These are phyloP conservation scores for Somateria mollissima DNA, from an alignment of 2,797 vertebrate genomes.

Conservation along the genomic window DNA sequence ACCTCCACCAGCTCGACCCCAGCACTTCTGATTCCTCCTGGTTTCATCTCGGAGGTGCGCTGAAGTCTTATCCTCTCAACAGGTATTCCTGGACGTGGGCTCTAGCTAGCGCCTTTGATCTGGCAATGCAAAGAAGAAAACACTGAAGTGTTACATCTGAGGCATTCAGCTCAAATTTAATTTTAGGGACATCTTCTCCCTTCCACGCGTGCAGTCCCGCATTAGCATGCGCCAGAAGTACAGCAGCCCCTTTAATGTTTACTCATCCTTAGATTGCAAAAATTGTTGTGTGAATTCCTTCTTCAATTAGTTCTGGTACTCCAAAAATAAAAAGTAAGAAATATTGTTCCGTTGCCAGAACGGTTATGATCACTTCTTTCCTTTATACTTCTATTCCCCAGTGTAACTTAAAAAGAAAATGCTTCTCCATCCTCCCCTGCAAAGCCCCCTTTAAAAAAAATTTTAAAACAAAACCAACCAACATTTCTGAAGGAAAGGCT, in stretches of 20 bases:
- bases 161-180: not conserved
- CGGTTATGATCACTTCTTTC: slow-evolving; percentile 48
- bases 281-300: slow-evolving; percentile 47
- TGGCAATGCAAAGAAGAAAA: not conserved
- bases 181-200: not conserved
- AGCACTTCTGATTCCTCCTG: fast-evolving
- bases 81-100: not conserved
- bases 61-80: not conserved
- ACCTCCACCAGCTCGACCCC: fast-evolving
- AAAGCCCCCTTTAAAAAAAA: slow-evolving; percentile 18
- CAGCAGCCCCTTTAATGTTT: slow-evolving; percentile 54
- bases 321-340: not conserved
- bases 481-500: not conserved
- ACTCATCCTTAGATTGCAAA: slow-evolving; percentile 56
- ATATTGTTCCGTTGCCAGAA: slow-evolving; percentile 18
- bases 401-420: slow-evolving; percentile 27
- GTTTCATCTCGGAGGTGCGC: fast-evolving
- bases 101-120: not conserved
- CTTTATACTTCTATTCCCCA: slow-evolving; percentile 61
- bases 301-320: slow-evolving; percentile 62
- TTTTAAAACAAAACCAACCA: slow-evolving; percentile 40
- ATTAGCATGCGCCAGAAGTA: not conserved
- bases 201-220: not conserved
- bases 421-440: slow-evolving; percentile 7
- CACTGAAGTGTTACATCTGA: not conserved